Percentiles rank a stretch among this genome's conserved stretches.
Conservation (phyloP, 2,113 vertebrate species). For the Pseudopipra pipra region DNA sequence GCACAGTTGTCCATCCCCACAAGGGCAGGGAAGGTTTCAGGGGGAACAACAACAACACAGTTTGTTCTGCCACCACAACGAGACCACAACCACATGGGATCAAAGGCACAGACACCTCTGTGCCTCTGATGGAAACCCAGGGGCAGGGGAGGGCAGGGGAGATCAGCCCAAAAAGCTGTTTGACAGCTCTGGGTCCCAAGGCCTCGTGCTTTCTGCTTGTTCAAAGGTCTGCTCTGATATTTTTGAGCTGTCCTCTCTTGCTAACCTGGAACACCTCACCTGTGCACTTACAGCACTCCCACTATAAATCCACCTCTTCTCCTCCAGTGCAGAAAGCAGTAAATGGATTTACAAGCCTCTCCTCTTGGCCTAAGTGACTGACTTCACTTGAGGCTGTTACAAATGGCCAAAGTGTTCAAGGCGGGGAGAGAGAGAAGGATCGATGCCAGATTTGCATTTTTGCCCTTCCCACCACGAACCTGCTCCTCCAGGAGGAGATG, state of each 20-base stretch:
- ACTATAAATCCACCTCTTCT: neutral
- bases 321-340: neutral
- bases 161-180: rapidly evolving
- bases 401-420: neutral
- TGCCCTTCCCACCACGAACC: neutral
- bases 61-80: neutral
- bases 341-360: conserved; percentile 2
- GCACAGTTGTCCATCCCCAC: rapidly evolving
- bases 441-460: neutral
- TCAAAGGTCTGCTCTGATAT: neutral
- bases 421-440: neutral
- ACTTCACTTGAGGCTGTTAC: neutral
- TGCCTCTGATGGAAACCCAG: neutral
- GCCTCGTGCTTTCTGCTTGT: neutral
- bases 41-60: rapidly evolving
- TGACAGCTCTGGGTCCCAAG: neutral
- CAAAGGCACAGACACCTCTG: rapidly evolving
- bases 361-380: neutral
- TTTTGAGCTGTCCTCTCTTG: neutral
- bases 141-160: neutral
- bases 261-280: neutral
- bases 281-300: neutral
- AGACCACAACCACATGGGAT: neutral
- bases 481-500: conserved; percentile 40
- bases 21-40: neutral